Base-by-base conservation (phyloP, 1,140 invertebrate species). In the Psilanteris sp. region DNA sequence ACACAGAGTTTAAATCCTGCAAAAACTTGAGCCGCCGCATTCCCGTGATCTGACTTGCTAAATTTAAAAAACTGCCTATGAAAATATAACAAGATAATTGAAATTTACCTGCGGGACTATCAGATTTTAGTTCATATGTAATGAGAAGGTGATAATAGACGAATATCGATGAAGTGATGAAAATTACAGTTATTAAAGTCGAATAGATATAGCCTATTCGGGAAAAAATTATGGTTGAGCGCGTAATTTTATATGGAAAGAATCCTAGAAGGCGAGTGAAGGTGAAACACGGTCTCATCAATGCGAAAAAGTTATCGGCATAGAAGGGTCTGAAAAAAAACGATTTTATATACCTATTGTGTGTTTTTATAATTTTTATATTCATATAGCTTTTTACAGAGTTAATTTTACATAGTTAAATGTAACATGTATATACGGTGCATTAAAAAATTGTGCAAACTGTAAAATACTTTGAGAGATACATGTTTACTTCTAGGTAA, bases 11-110 rank as follows among this genome's bases (percentile, higher is more conserved):
- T 3, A 72, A 22, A 15, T 72, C 50, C 8, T 72, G 68, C 3
- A 72, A 41, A n/a, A 72, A 72, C 57, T 57, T 55, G 0, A 72
- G 41, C 27, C 67, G 36, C 10, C 20, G 14, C 6, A 48, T 18
- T 3, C 36, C 31, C 1, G 39, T 55, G 6, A 72, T 4, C 8
- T 37, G 32, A 4, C 31, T 44, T 2, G 31, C 13, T 3, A 72
- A 1, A 13, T 62, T 62, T 1, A 62, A 9, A 22, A 55, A 54
- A 14, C 2, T 48, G 0, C 67, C 67, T 8, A 72, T 48, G 13
- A 55, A 24, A 22, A 72, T 55, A 16, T 44, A 72, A 44, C 34
- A 62, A 11, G 11, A 3, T 0, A 72, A n/a, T 26, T 62, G 55
- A 14, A 62, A 62, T 8, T 32, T 1, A 1, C 48, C 67, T 1